A percentile compares a stretch with the other conserved stretches of the same genome.
Conservation (phyloP, 2,888 invertebrate genomes). For the Emmelina monodactyla region DNA sequence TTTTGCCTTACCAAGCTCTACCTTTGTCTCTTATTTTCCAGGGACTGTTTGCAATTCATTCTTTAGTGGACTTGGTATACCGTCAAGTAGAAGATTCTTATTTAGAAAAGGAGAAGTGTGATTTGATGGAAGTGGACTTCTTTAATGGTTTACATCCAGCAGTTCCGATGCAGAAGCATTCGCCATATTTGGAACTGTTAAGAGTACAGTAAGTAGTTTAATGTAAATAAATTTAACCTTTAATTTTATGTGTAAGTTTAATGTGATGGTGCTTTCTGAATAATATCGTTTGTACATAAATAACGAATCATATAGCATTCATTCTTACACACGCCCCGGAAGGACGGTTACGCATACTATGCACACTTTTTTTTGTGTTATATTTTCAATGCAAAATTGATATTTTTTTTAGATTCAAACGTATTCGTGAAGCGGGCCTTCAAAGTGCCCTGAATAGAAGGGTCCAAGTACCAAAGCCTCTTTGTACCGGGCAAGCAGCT, state of each 20-base stretch:
- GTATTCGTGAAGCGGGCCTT: constrained; percentile 66
- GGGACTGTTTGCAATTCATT: constrained; percentile 61
- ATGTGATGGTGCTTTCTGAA: no score
- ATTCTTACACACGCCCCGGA: background rate
- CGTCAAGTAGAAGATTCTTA: constrained; percentile 59
- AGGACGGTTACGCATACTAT: background rate
- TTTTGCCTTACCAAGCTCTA: no score
- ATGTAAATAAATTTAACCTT: no score
- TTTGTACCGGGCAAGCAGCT: constrained; percentile 26
- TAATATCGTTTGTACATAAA: no score
- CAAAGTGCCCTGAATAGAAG: constrained; percentile 32
- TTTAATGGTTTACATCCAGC: constrained; percentile 29
- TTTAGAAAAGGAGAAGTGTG: constrained; percentile 66
- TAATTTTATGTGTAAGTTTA: no score
- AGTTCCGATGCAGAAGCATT: constrained; percentile 35
- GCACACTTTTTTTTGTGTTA: no score
- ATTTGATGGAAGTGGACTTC: constrained; percentile 54
- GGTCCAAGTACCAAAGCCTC: constrained; percentile 30
- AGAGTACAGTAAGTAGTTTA: constrained; percentile 42
- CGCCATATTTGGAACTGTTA: constrained; percentile 41
- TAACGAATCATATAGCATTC: no score
- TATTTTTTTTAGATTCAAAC: constrained; percentile 43
- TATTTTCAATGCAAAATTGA: background rate
- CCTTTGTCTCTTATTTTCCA: no score
- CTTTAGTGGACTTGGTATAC: constrained; percentile 50